Evolutionary conservation across 2,113 vertebrate genomes (phyloP).

Genomic region (Microcebus griseorufus): DNA sequence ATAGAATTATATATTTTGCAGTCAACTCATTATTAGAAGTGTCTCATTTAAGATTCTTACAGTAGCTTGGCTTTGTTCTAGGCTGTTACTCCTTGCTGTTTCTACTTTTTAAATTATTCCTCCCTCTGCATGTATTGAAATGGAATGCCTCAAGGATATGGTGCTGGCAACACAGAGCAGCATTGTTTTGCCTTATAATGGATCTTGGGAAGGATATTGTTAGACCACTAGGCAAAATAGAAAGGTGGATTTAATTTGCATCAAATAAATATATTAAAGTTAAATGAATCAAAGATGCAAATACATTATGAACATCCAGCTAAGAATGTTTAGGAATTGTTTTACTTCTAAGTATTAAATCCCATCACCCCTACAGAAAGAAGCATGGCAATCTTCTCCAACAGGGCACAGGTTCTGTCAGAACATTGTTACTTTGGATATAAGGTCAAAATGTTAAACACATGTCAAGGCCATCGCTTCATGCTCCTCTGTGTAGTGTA

Average conservation of each 20-base stretch:
- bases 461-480: not conserved
- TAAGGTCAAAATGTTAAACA: constrained; percentile 33
- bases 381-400: not conserved
- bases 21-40: not conserved
- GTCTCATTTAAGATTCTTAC: constrained; percentile 33
- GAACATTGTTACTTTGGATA: not conserved
- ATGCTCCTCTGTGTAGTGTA: not conserved
- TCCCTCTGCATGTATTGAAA: not conserved
- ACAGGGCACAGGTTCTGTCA: not conserved
- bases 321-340: constrained; percentile 28
- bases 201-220: not conserved
- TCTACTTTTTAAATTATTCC: constrained; percentile 40
- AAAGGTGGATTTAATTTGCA: constrained; percentile 67
- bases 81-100: constrained; percentile 40
- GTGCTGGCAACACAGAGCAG: not conserved
- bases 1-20: not conserved
- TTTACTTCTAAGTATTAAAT: constrained; percentile 4
- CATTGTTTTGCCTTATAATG: not conserved
- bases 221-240: constrained; percentile 34
- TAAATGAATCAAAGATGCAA: constrained; percentile 42
- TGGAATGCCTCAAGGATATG: constrained; percentile 19
- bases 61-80: constrained; percentile 18
- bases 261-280: constrained; percentile 63
- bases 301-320: constrained; percentile 3
- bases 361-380: not conserved